Base-by-base conservation (phyloP, 2,113 vertebrate genomes). In the Ariopsis seemanni region DNA sequence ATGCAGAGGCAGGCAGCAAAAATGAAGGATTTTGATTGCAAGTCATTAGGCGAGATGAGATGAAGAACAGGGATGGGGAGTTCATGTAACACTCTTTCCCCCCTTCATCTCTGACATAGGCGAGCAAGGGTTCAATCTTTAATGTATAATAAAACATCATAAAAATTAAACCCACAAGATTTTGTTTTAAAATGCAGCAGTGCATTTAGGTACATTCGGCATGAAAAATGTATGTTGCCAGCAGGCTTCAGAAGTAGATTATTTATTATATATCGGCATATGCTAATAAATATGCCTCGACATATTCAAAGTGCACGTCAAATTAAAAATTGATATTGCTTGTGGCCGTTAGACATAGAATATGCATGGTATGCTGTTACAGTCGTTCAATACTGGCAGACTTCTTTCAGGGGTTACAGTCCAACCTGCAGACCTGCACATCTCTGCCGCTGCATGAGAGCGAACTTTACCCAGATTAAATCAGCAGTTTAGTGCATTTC, bases 241-340 rank as follows among this genome's bases (percentile, higher is more conserved):
- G 89, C 87, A 90, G 91, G 89, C 89, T 89, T 92, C 86, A 72
- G 89, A 90, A 86, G 87, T 90, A 90, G 92, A 93, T 92, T 93
- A 94, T 94, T 94, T 93, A 93, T 92, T 87, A 88, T 87, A 90
- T 91, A 92, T 94, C 63, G 91, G 91, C 91, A 92, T 93, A 92
- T 93, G 92, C 91, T 94, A 93, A 94, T 93, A 93, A 92, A 93
- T 91, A 93, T 87, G 88, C 87, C 85, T 87, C 86, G 86, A 93
- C 87, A 88, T 89, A 90, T 91, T 94, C 90, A 92, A 93, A 92
- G 90, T 86, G 91, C 88, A 85, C 53, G 78, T 90, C 81, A 89
- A 93, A 94, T 94, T 90, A 94, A 94, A 94, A 91, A 93, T 93
- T 88, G 58, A 94, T 93, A 91, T 90, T 90, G 92, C 92, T 92